phyloP scores from a whole-genome alignment of 2,113 vertebrate genomes.

The Taxidea taxus region DNA sequence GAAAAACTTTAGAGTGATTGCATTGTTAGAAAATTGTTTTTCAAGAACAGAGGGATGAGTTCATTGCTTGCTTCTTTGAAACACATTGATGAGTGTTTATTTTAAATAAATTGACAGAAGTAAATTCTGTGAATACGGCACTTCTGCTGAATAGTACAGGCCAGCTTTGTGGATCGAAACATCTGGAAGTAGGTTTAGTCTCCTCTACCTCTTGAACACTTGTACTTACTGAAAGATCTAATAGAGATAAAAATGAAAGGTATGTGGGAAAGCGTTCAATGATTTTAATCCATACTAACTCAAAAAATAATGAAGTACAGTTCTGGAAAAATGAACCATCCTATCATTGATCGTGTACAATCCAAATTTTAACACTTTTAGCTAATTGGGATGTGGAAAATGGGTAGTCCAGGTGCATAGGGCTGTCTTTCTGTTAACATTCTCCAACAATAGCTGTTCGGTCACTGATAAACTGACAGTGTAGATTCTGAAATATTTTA shows the following conservation, averaged over 20 bases:
- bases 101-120: not conserved
- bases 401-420: not conserved
- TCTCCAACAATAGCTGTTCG: not conserved
- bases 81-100: not conserved
- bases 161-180: not conserved
- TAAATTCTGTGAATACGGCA: not conserved
- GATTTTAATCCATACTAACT: not conserved
- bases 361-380: not conserved
- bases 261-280: not conserved
- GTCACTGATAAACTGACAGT: not conserved
- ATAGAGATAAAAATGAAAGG: not conserved
- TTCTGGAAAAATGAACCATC: not conserved
- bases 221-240: not conserved
- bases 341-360: not conserved
- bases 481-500: not conserved
- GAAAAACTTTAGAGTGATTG: not conserved
- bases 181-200: not conserved
- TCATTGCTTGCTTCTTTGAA: not conserved
- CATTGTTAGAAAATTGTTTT: not conserved
- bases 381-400: not conserved
- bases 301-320: not conserved
- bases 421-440: not conserved
- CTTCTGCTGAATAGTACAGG: not conserved
- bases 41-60: not conserved
- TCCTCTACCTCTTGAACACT: not conserved